Conservation (phyloP, 1,140 invertebrate genomes). For the Atta cephalotes region DNA sequence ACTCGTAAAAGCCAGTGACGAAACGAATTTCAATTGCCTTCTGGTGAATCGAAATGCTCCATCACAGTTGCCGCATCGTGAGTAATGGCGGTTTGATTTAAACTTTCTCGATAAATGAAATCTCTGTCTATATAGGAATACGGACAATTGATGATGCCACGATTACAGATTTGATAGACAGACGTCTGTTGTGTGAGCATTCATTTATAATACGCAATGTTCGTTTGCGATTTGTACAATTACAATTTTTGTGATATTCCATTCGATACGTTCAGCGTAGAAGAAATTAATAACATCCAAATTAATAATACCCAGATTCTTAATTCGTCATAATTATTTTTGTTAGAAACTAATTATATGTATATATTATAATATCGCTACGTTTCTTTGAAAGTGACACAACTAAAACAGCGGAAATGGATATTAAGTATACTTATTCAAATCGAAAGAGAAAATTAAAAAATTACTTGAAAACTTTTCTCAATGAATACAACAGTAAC, state of each 20-base stretch:
- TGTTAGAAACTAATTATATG: not conserved
- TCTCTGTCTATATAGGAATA: slow-evolving; percentile 61
- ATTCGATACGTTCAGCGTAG: not conserved
- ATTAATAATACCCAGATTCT: not conserved
- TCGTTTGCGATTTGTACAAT: slow-evolving; percentile 29
- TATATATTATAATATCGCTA: not conserved
- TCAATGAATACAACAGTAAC: not conserved
- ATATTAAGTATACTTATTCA: not conserved
- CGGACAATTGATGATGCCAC: slow-evolving; percentile 69
- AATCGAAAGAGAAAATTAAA: not conserved
- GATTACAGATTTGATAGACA: slow-evolving; percentile 24
- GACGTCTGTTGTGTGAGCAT: slow-evolving; percentile 61
- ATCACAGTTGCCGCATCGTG: slow-evolving; percentile 70
- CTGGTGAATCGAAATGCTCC: slow-evolving; percentile 71
- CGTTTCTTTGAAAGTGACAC: too few species aligned
- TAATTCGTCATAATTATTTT: not conserved
- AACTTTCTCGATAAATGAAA: slow-evolving; percentile 76
- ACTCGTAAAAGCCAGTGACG: slow-evolving; percentile 58
- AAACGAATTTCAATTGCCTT: slow-evolving; percentile 77
- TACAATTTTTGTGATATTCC: not conserved
- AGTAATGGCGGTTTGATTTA: slow-evolving; percentile 76
- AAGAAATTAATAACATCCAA: not conserved
- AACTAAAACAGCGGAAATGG: too few species aligned
- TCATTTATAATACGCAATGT: slow-evolving; percentile 64
- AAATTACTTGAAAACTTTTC: not conserved